Base-by-base conservation (phyloP, 2,888 invertebrate genomes). In the Petrophora chlorosata region DNA sequence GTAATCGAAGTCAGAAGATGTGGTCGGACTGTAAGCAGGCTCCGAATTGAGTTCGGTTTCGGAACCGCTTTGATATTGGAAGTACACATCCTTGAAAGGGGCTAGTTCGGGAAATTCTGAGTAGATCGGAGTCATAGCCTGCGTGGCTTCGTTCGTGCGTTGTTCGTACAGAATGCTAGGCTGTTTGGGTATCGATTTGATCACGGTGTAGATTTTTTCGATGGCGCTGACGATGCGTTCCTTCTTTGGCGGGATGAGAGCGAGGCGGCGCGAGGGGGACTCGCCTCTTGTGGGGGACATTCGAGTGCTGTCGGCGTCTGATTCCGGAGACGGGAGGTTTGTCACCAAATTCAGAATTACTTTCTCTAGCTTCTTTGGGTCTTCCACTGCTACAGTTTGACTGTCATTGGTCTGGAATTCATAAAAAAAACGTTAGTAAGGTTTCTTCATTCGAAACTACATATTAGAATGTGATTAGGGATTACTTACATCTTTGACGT, bases 341-440 rank as follows among this genome's bases (percentile, higher is more conserved):
- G 77, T 82, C 0, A 88, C 83, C 12, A 96, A 79, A 61, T 94
- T 92, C 8, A 93, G 86, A 34, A 96, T 94, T 0, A 94, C 95
- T 62, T 92, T 91, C 63, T 95, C 93, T 15, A 96, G 71, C 53
- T 93, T 70, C 22, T 66, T 81, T 0, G 95, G 94, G 79, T 95
- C 94, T 70, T 95, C 95, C 0, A 94, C 92, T 0, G 91, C 61
- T 0, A 89, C 46, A 0, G 50, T 25, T 38, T 67, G 56, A 10
- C 65, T 68, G 7, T 71, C 67, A n/a, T 45, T 56, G 2, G 25
- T 22, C 77, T 78, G 68, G 16, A 70, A 69, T 13, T 15, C 2
- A 10, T 26, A 0, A 36, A 16, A 4, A 36, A 1, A 23, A 23
- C n/a, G 5, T 16, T n/a, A 5, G 9, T 16, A 4, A 32, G 5